Conservation (phyloP, 2,113 vertebrate species). For the Toxotes jaculatrix region DNA sequence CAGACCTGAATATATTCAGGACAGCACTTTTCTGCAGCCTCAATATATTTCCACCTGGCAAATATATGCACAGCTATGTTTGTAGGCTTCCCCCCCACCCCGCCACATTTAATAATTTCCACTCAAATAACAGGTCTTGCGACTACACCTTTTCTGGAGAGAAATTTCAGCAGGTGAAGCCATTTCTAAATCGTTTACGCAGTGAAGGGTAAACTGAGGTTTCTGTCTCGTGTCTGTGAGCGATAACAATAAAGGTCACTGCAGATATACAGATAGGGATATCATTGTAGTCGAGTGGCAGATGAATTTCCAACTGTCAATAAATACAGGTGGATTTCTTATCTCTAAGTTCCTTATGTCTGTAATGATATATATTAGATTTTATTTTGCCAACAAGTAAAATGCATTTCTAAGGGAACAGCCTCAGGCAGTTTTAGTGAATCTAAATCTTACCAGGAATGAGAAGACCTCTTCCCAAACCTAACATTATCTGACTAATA, state of each 20-base stretch:
- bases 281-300: conserved; percentile 6
- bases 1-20: conserved; percentile 45
- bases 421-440: not conserved
- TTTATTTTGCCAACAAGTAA: conserved; percentile 5
- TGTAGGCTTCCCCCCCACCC: conserved; percentile 6
- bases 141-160: conserved; percentile 5
- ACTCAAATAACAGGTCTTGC: conserved; percentile 51
- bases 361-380: not conserved
- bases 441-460: not conserved
- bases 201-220: conserved; percentile 42
- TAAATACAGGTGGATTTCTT: conserved; percentile 14
- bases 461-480: not conserved
- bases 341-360: not conserved
- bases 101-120: conserved; percentile 59
- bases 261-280: conserved; percentile 42
- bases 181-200: conserved; percentile 37
- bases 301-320: conserved; percentile 22
- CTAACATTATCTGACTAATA: not conserved
- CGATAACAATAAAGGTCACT: conserved; percentile 55
- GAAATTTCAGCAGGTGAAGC: conserved; percentile 45
- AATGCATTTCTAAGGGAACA: not conserved
- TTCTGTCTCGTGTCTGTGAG: conserved; percentile 30
- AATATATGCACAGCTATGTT: conserved; percentile 40
- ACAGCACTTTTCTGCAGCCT: conserved; percentile 36
- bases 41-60: conserved; percentile 43